Percentiles rank a stretch among this genome's conserved stretches.
These are phyloP conservation scores for Eretmocerus hayati DNA, from an alignment of 2,888 invertebrate species.

Conservation along the genomic window DNA sequence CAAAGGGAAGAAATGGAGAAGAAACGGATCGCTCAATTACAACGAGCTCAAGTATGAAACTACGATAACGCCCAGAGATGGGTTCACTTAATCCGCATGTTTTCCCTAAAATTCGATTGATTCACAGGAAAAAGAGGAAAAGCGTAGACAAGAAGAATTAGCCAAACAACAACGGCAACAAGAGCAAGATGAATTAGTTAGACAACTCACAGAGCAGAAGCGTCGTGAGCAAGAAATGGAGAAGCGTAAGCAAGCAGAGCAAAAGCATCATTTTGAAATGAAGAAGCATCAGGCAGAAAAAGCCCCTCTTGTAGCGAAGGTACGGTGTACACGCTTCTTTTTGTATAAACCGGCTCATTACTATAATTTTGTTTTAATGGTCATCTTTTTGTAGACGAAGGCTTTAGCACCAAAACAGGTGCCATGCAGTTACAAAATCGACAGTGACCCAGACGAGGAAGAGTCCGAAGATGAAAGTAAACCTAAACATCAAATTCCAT, in stretches of 20 bases:
- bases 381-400: conserved; percentile 23
- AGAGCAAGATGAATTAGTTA: conserved; percentile 42
- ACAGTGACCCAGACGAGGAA: conserved; percentile 43
- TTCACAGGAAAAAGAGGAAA: conserved; percentile 41
- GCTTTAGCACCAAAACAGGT: conserved; percentile 18
- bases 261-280: conserved; percentile 27
- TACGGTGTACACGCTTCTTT: conserved; percentile 1
- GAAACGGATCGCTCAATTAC: conserved; percentile 34
- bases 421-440: conserved; percentile 35
- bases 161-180: conserved; percentile 33
- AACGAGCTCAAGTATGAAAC: conserved; percentile 34
- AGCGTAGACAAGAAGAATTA: conserved; percentile 36
- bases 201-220: conserved; percentile 39
- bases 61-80: no score
- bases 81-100: no score
- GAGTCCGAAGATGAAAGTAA: conserved; percentile 38
- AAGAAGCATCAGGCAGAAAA: conserved; percentile 30
- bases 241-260: conserved; percentile 34
- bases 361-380: neutral
- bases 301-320: conserved; percentile 18
- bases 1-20: conserved; percentile 51
- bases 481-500: conserved; percentile 40
- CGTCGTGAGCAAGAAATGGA: conserved; percentile 44
- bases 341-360: no score
- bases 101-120: neutral